Evolutionary conservation across 2,888 invertebrate species (phyloP).

Genomic region (Unio pictorum): DNA sequence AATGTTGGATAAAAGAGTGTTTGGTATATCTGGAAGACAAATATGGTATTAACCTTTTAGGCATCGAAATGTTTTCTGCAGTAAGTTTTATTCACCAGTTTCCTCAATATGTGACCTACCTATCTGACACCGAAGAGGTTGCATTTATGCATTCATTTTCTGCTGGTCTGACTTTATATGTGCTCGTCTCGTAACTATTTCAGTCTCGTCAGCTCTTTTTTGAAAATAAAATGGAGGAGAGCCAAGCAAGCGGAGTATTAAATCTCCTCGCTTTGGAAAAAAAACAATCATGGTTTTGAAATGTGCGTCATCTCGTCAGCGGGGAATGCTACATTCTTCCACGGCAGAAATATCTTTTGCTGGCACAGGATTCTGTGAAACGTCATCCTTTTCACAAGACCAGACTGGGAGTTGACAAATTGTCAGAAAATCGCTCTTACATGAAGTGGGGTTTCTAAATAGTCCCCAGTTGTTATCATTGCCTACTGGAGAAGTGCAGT

Average conservation of each 20-base stretch:
- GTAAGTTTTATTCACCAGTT: constrained; percentile 1
- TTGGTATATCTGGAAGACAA: neutral
- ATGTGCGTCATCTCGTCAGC: constrained; percentile 1
- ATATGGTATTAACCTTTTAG: too few relatives aligned
- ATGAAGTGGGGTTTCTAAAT: constrained; percentile 15
- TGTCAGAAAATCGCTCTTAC: constrained; percentile 24
- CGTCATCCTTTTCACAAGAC: constrained; percentile 20
- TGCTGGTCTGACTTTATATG: too few relatives aligned
- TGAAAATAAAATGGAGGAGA: too few relatives aligned
- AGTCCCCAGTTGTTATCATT: constrained; percentile 18
- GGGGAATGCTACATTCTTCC: constrained; percentile 10
- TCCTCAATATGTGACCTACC: too few relatives aligned
- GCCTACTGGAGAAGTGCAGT: constrained; percentile 24
- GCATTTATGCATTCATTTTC: too few relatives aligned
- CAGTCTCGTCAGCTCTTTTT: too few relatives aligned
- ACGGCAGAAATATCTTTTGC: constrained; percentile 1
- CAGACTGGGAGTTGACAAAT: constrained; percentile 20
- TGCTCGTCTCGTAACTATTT: too few relatives aligned
- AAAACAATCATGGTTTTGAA: constrained; percentile 20
- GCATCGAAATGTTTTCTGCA: constrained; percentile 1
- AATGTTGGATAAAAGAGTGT: neutral
- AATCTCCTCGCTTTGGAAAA: constrained; percentile 4
- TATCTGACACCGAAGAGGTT: too few relatives aligned
- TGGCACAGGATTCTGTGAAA: constrained; percentile 12
- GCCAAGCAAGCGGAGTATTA: too few relatives aligned